Evolutionary conservation across 1,140 invertebrate species (phyloP).

Genomic region (Hylyphantes graminicola): DNA sequence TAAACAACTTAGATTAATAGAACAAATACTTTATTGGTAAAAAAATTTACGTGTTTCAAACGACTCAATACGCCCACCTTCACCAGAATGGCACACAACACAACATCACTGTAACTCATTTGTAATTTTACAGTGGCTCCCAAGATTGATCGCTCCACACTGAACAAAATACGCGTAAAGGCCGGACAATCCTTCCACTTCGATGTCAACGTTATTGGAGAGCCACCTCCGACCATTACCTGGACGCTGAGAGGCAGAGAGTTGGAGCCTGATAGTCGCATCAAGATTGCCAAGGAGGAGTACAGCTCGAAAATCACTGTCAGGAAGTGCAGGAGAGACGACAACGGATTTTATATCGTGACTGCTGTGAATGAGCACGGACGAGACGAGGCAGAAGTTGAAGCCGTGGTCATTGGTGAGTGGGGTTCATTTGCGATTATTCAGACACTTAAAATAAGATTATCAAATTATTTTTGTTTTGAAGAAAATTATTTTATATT

Average conservation of each 20-base stretch:
- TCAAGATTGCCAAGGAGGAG: constrained; percentile 69
- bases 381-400: constrained; percentile 91
- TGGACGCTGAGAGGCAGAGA: constrained; percentile 79
- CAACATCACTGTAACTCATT: no score
- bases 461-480: no score
- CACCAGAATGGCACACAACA: no score
- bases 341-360: constrained; percentile 91
- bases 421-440: neutral
- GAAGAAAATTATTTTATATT: no score
- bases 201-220: constrained; percentile 70
- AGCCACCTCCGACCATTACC: constrained; percentile 70
- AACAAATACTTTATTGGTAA: no score
- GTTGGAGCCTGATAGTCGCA: constrained; percentile 66
- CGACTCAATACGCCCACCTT: no score
- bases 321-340: constrained; percentile 70
- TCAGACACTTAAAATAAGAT: no score
- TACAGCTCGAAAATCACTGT: constrained; percentile 69
- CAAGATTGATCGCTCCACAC: constrained; percentile 66
- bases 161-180: constrained; percentile 77
- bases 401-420: constrained; percentile 86
- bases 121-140: constrained; percentile 65
- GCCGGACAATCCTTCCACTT: constrained; percentile 78
- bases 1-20: no score
- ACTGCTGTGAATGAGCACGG: constrained; percentile 94
- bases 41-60: no score